phyloP scores from a whole-genome alignment of 2,797 vertebrate species.

The Mus minutoides region DNA sequence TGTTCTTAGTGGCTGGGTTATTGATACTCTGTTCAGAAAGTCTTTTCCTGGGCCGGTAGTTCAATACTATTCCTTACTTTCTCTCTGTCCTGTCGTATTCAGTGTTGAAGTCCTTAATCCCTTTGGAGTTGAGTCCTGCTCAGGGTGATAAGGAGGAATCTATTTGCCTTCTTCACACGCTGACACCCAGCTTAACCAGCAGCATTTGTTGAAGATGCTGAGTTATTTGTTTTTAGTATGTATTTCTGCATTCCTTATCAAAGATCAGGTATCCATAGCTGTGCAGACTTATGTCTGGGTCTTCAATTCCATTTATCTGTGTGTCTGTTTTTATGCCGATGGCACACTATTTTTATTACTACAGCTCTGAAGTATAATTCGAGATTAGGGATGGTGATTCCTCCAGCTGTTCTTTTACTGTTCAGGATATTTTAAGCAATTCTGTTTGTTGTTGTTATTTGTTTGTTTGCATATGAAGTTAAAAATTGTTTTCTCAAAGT shows the following conservation, averaged over 20 bases:
- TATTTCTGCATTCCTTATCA: background rate
- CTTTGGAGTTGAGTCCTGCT: background rate
- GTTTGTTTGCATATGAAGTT: background rate
- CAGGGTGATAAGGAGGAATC: background rate
- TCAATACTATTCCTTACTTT: background rate
- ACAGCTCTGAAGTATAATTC: background rate
- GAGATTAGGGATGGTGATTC: background rate
- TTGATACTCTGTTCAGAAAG: background rate
- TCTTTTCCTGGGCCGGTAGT: background rate
- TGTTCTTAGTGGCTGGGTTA: background rate
- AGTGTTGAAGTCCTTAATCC: background rate
- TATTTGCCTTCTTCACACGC: background rate
- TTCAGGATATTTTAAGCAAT: no score
- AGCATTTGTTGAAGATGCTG: background rate
- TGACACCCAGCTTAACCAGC: background rate
- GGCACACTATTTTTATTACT: background rate
- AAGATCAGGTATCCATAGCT: background rate
- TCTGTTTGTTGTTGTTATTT: background rate
- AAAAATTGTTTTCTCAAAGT: background rate
- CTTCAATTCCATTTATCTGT: background rate
- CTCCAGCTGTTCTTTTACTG: background rate
- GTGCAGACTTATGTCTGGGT: background rate
- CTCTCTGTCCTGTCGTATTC: background rate
- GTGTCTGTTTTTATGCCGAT: background rate
- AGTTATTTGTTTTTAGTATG: background rate